These are phyloP conservation scores for Alouatta palliata DNA, from an alignment of 2,113 vertebrate genomes.

Conservation along the genomic window DNA sequence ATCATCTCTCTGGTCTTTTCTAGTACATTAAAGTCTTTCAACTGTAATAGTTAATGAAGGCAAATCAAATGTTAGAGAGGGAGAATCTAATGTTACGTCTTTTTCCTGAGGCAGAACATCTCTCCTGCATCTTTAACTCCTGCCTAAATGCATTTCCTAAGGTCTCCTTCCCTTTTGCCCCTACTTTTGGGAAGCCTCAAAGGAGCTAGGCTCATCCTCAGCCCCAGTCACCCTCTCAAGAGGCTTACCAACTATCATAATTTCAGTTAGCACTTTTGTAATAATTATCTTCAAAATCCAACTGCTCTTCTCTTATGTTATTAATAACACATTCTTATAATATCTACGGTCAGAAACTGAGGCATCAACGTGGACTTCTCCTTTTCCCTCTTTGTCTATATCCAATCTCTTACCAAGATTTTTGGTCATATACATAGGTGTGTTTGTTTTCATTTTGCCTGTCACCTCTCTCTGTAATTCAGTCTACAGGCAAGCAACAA, in stretches of 20 bases:
- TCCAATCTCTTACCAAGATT: neutral
- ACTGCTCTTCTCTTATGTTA: neutral
- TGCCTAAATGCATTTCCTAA: neutral
- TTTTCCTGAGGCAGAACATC: neutral
- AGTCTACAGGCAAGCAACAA: neutral
- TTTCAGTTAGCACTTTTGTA: neutral
- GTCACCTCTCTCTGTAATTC: neutral
- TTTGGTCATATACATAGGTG: neutral
- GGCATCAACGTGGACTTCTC: neutral
- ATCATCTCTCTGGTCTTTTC: neutral
- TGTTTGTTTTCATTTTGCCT: neutral
- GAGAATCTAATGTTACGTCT: neutral
- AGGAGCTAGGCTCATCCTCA: neutral
- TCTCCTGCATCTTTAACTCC: neutral
- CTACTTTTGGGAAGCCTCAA: neutral
- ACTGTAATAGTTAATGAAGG: neutral
- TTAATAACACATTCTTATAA: neutral
- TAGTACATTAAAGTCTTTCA: neutral
- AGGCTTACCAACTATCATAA: neutral
- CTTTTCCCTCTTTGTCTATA: neutral
- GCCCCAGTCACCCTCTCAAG: neutral
- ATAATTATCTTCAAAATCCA: neutral
- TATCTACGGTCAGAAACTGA: neutral
- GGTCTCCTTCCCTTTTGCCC: neutral
- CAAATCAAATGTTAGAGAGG: neutral